These are phyloP conservation scores for Syngnathus scovelli DNA, from an alignment of 2,113 vertebrate species.

Conservation along the genomic window DNA sequence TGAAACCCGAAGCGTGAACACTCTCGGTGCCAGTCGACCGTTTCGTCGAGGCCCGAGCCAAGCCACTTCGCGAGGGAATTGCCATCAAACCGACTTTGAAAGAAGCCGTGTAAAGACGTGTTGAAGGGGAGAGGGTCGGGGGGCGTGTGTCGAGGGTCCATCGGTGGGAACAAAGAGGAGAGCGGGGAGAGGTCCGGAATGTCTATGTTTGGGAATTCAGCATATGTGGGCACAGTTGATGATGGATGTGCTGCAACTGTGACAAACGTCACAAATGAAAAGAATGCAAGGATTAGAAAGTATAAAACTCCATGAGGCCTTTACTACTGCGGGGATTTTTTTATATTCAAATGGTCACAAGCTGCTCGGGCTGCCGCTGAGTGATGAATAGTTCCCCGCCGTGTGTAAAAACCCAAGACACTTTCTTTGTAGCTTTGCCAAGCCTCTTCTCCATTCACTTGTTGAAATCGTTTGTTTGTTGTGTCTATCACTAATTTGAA, in stretches of 20 bases:
- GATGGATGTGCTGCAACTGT: slow-evolving; percentile 25
- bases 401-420: slow-evolving; percentile 1
- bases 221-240: slow-evolving; percentile 25
- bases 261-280: slow-evolving; percentile 29
- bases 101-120: slow-evolving; percentile 41
- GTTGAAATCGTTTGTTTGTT: too few species aligned
- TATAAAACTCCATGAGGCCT: slow-evolving; percentile 28
- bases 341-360: background rate
- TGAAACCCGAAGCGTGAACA: slow-evolving; percentile 60
- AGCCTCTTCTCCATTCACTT: background rate
- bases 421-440: background rate
- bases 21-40: slow-evolving; percentile 54
- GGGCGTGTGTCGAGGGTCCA: slow-evolving; percentile 9
- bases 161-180: slow-evolving; percentile 38
- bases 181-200: slow-evolving; percentile 26
- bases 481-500: too few species aligned
- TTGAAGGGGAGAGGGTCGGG: slow-evolving; percentile 13
- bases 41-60: slow-evolving; percentile 55
- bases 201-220: slow-evolving; percentile 33
- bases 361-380: background rate
- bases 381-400: slow-evolving; percentile 4
- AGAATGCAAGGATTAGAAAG: slow-evolving; percentile 25
- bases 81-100: slow-evolving; percentile 47
- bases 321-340: slow-evolving; percentile 13
- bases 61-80: slow-evolving; percentile 47